Conservation (phyloP, 1,140 invertebrate genomes). For the Ylistrum balloti region DNA sequence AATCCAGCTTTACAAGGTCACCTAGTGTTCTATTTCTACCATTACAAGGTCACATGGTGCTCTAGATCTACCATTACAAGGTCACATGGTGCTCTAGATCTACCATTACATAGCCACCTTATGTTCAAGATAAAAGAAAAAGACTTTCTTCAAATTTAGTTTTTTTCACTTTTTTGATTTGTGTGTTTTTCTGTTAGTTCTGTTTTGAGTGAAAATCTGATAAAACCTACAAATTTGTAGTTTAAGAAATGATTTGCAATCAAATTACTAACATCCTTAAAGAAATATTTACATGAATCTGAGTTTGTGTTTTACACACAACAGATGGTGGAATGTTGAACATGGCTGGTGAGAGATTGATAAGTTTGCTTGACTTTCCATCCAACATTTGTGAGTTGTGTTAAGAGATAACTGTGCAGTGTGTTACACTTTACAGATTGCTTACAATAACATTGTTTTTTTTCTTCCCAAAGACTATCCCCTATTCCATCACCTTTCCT, state of each 20-base stretch:
- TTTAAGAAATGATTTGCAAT: not conserved
- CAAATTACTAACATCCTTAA: not conserved
- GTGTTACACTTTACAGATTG: not conserved
- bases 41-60: too few relatives aligned
- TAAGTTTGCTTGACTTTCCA: not conserved
- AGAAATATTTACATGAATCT: not conserved
- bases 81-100: too few relatives aligned
- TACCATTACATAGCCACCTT: too few relatives aligned
- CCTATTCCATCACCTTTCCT: not conserved
- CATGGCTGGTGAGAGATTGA: not conserved
- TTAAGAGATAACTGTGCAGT: not conserved
- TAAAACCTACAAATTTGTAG: not conserved
- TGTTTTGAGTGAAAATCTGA: not conserved
- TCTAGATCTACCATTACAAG: too few relatives aligned
- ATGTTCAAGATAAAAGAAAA: too few relatives aligned
- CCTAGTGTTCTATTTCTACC: too few relatives aligned
- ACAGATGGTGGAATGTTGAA: not conserved
- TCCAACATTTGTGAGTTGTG: not conserved
- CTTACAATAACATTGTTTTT: not conserved
- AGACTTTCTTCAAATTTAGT: too few relatives aligned
- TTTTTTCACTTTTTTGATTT: too few relatives aligned
- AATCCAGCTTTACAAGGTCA: too few relatives aligned
- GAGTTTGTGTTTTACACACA: not conserved
- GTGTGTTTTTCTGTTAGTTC: not conserved
- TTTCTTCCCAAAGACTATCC: too few relatives aligned